Base-by-base conservation (phyloP, 2,888 invertebrate species). In the Globia sparganii region DNA sequence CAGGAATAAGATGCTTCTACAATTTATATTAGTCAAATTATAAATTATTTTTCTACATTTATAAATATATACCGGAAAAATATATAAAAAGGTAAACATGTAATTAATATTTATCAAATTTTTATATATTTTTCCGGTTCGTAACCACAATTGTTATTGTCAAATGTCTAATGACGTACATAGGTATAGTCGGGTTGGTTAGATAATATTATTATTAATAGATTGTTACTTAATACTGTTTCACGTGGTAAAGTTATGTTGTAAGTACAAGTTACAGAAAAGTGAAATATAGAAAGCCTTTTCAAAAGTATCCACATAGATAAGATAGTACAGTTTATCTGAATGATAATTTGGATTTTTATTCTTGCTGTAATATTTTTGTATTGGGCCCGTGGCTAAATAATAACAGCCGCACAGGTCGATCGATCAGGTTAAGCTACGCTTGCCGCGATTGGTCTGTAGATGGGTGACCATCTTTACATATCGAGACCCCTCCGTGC, bases 121-220 rank as follows among this genome's bases (percentile, higher is more conserved):
- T 64, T 34, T 34, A 6, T 18, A 15, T 56, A 18, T 28, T 68
- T 76, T 40, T 70, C 70, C 76, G 31, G 31, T 59, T 40, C 18
- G 13, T 21, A 71, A 80, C 49, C 28, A n/a, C 21, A n/a, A 31
- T 34, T 79, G 31, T 79, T 59, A 53, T 34, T 34, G 5, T 69
- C 11, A 34, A 53, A 62, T 40, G 61, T n/a, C 0, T 8, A 11
- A 43, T 66, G 65, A 78, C 78, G 78, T 34, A 49, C 21, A 6
- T 40, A 40, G 15, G 34, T 59, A 9, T 73, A 43, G 15, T 21
- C 18, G 5, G 31, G 11, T 62, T 34, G 15, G 34, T 37, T 37
- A 11, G n/a, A 31, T 31, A 61, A n/a, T 40, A 49, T 49, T 40
- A 49, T 49, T 61, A 77, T n/a, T 40, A 49, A 61, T 61, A 77